Evolutionary conservation across 1,140 invertebrate genomes (phyloP).

Genomic region (Sitobion miscanthi): DNA sequence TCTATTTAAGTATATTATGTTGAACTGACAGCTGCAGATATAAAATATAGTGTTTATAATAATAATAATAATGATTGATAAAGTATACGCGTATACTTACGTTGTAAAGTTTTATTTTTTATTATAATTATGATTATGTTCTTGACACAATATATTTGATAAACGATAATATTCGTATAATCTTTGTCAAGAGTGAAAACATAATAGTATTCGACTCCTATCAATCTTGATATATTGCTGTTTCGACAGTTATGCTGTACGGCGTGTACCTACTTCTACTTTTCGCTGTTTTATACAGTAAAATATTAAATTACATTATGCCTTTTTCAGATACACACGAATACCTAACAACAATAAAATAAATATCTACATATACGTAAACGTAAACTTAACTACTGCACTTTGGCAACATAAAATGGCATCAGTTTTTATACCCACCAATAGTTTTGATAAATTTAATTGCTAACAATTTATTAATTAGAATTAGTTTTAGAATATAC

Average conservation of each 20-base stretch:
- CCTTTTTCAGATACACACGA: not conserved
- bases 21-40: not conserved
- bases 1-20: slow-evolving; percentile 1
- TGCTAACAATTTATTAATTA: not conserved
- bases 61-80: not conserved
- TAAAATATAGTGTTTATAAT: not conserved
- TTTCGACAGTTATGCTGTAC: not conserved
- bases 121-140: not conserved
- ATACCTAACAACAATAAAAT: not conserved
- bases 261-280: not conserved
- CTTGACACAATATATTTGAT: not conserved
- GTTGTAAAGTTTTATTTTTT: not conserved
- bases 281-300: not conserved
- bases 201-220: not conserved
- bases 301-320: not conserved
- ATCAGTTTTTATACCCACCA: not conserved
- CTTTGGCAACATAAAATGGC: not conserved
- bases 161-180: not conserved
- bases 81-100: not conserved
- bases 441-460: not conserved
- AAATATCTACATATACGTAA: not conserved
- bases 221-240: not conserved
- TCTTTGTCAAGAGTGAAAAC: not conserved
- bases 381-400: not conserved
- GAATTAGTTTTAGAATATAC: not conserved